Evolutionary conservation across 1,140 invertebrate species (phyloP).

Genomic region (Anthonomus grandis): DNA sequence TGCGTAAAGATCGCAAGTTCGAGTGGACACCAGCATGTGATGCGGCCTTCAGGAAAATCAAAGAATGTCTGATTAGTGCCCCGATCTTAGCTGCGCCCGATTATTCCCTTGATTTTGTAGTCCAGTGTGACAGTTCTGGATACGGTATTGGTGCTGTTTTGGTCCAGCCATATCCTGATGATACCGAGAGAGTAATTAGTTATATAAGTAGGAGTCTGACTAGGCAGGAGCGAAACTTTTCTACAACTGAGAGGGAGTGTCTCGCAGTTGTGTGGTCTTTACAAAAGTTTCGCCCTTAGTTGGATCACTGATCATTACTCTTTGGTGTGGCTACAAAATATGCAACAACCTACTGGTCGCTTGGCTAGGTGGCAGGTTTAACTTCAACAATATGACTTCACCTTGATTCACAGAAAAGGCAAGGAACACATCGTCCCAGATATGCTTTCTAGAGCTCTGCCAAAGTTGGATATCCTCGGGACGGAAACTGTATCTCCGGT

Average conservation of each 20-base stretch:
- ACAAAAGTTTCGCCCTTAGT: constrained; percentile 47
- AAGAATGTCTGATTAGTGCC: too few relatives aligned
- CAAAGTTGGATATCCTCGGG: neutral
- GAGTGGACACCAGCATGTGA: too few relatives aligned
- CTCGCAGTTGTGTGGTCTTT: constrained; percentile 50
- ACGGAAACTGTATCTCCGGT: too few relatives aligned
- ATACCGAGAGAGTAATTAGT: constrained; percentile 38
- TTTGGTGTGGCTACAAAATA: constrained; percentile 49
- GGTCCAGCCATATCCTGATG: constrained; percentile 36
- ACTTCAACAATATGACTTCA: constrained; percentile 48
- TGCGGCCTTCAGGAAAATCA: constrained; percentile 17
- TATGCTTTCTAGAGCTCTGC: neutral
- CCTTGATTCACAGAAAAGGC: constrained; percentile 8
- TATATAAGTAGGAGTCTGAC: constrained; percentile 47
- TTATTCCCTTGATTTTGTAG: constrained; percentile 36
- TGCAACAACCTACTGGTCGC: constrained; percentile 47
- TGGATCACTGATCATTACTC: constrained; percentile 52
- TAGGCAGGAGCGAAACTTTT: constrained; percentile 47
- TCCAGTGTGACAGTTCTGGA: constrained; percentile 33
- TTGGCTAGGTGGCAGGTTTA: constrained; percentile 49
- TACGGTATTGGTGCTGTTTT: too few relatives aligned
- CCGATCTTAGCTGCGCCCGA: constrained; percentile 25
- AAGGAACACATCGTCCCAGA: neutral
- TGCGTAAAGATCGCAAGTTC: too few relatives aligned
- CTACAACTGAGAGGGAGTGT: constrained; percentile 50